These are phyloP conservation scores for Littorina saxatilis DNA, from an alignment of 1,140 invertebrate species.

Conservation along the genomic window DNA sequence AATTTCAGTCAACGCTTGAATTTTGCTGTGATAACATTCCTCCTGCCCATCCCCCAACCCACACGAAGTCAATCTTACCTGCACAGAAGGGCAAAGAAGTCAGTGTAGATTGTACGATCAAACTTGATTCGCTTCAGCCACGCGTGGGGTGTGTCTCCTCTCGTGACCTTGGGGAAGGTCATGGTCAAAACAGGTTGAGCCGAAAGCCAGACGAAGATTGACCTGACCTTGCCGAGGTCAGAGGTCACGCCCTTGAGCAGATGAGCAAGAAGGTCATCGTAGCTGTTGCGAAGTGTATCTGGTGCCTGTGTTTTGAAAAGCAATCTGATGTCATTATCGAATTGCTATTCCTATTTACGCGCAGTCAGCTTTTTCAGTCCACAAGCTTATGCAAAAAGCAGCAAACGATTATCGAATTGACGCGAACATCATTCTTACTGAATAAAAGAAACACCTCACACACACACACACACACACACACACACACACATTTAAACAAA, in stretches of 20 bases:
- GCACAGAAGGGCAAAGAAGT: slow-evolving; percentile 52
- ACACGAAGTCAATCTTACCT: slow-evolving; percentile 40
- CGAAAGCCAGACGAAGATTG: slow-evolving; percentile 48
- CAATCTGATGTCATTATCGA: not conserved
- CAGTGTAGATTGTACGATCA: slow-evolving; percentile 39
- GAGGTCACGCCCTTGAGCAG: slow-evolving; percentile 34
- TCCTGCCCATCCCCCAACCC: too few relatives aligned
- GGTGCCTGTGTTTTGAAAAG: slow-evolving; percentile 37
- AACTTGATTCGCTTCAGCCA: slow-evolving; percentile 44
- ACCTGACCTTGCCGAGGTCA: slow-evolving; percentile 49
- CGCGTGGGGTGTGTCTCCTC: slow-evolving; percentile 37
- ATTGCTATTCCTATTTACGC: not conserved
- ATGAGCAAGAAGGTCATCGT: slow-evolving; percentile 39
- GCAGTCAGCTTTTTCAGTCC: too few relatives aligned
- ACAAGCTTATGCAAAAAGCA: not conserved
- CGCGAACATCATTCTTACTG: not conserved
- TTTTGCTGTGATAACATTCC: too few relatives aligned
- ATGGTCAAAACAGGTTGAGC: slow-evolving; percentile 41
- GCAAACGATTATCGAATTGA: not conserved
- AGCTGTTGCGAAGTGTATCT: slow-evolving; percentile 34
- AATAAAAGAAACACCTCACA: not conserved
- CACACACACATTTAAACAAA: not conserved
- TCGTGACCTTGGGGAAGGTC: slow-evolving; percentile 35
- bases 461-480: not conserved
- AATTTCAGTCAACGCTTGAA: too few relatives aligned